phyloP scores from a whole-genome alignment of 2,113 vertebrate genomes.

The Tupaia chinensis region DNA sequence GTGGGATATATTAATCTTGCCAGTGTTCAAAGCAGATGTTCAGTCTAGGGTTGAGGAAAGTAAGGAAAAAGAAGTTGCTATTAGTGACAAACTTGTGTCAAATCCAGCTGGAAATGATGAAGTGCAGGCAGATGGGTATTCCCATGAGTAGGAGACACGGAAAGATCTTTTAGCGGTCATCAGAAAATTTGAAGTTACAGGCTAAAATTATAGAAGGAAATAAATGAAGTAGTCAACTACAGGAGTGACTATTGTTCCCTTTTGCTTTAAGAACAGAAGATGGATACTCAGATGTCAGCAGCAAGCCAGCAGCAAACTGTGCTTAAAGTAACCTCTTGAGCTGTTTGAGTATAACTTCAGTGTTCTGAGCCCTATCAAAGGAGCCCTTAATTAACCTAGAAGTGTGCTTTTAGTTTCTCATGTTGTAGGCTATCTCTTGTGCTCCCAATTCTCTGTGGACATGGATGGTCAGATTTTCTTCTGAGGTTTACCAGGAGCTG shows the following conservation, averaged over 20 bases:
- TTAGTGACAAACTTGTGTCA: constrained; percentile 72
- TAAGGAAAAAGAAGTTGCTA: constrained; percentile 61
- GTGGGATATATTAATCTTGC: constrained; percentile 70
- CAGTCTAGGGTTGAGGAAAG: constrained; percentile 60
- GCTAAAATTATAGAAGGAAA: constrained; percentile 54
- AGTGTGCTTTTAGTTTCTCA: constrained; percentile 18
- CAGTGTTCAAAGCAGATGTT: constrained; percentile 76
- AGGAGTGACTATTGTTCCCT: background rate
- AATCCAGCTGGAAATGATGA: constrained; percentile 68
- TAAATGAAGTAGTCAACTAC: constrained; percentile 12
- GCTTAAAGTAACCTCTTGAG: background rate
- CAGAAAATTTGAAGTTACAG: constrained; percentile 62
- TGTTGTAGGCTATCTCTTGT: background rate
- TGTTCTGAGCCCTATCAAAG: background rate
- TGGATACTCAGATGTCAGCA: constrained; percentile 22
- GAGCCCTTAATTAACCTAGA: background rate
- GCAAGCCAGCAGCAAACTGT: constrained; percentile 31
- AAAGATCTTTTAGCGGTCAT: constrained; percentile 54
- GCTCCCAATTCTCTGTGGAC: background rate
- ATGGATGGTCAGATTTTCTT: background rate
- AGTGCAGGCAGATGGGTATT: constrained; percentile 70
- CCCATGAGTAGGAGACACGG: constrained; percentile 34
- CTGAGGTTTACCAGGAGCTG: background rate
- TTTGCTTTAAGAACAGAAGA: constrained; percentile 45
- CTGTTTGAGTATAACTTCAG: background rate